Evolutionary conservation across 2,113 vertebrate genomes (phyloP).

Genomic region (Ictalurus furcatus): DNA sequence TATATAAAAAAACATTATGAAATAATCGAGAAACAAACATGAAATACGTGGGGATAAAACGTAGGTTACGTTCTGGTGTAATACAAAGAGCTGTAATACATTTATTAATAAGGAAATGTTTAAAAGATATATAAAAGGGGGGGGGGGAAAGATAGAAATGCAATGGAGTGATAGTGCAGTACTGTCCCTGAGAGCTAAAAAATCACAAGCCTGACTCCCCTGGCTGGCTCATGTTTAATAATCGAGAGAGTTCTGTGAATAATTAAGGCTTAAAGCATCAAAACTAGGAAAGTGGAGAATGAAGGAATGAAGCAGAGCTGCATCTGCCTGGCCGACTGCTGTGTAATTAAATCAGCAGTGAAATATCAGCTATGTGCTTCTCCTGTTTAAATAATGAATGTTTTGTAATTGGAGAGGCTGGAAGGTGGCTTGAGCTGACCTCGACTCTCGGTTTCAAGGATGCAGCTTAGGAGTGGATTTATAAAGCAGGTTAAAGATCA

Average conservation of each 20-base stretch:
- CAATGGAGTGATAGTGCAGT: neutral
- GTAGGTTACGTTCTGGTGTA: neutral
- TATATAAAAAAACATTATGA: neutral
- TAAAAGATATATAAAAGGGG: neutral
- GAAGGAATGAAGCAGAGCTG: neutral
- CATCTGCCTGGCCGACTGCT: neutral
- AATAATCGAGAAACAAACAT: neutral
- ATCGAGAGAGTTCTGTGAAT: neutral
- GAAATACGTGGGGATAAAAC: too few species aligned
- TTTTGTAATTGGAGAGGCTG: slow-evolving; percentile 56
- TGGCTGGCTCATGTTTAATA: neutral
- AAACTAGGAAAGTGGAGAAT: neutral
- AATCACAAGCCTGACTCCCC: neutral
- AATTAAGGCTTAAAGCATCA: neutral
- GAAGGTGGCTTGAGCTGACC: slow-evolving; percentile 46
- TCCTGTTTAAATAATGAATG: slow-evolving; percentile 54
- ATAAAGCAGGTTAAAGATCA: slow-evolving; percentile 47
- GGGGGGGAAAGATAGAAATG: neutral
- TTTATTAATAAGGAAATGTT: neutral
- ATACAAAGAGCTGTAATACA: neutral
- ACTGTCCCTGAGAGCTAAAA: neutral
- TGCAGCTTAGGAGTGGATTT: slow-evolving; percentile 31
- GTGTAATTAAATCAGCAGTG: slow-evolving; percentile 51
- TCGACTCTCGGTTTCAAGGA: slow-evolving; percentile 23
- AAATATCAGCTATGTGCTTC: slow-evolving; percentile 51